Evolutionary conservation across 2,888 invertebrate species (phyloP), one percentile per base, ranked within the genome.

Genomic region (Fissipunctia ypsillon): DNA sequence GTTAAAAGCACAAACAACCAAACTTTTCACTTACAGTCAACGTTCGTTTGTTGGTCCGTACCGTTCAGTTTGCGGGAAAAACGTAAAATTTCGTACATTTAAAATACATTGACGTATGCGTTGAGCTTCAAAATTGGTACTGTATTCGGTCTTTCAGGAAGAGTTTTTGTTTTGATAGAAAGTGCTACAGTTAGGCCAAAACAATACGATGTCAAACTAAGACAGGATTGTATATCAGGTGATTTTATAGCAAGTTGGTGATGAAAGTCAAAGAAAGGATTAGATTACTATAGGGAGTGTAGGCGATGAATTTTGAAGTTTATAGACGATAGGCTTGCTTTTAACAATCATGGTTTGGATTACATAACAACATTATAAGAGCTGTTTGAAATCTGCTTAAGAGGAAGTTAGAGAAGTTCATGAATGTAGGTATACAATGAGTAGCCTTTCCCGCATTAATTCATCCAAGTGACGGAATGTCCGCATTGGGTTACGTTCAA

Each of bases 21-120:
- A 93, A 93, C 93, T 93, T 94, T 93, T 90, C 91, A 94, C 94
- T 93, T 91, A 92, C 88, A 84, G 87, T 77, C 80, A 83, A 76
- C 77, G 80, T 80, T 90, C 89, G 89, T 90, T 91, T 91, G 90
- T 87, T 88, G 78, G 88, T 79, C 86, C 84, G 78, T 86, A 80
- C 77, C 89, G 85, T 87, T 86, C 83, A 79, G 84, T 83, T 85
- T 84, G 82, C 69, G 82, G 85, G 80, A 81, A 86, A 88, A 87
- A 89, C 81, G 81, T 76, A 74, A 82, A 86, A 87, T 81, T 83
- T 87, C 77, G 65, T 82, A 83, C 81, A 87, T 85, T 89, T 80
- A 78, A 86, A 86, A 84, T 80, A 80, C 80, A 80, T 84, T 80
- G 84, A 86, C 78, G 73, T 75, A 79, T 75, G 72, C 75, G 73